Evolutionary conservation across 2,888 invertebrate species (phyloP).

Genomic region (Himalopsyche japonica): DNA sequence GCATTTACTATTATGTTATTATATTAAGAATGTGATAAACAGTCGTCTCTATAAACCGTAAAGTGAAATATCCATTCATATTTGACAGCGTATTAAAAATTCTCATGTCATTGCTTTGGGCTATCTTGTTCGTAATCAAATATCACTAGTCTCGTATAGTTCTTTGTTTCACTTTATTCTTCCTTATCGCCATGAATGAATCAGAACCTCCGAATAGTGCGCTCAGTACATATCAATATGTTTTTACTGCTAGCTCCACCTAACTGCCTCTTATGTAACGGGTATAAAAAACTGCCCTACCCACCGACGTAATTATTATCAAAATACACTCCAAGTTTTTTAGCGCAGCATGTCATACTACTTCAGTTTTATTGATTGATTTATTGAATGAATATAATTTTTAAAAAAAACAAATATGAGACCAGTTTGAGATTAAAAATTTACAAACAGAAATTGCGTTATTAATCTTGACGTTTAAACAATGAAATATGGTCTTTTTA

Average conservation of each 20-base stretch:
- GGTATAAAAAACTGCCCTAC: not conserved
- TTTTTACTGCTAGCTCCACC: not conserved
- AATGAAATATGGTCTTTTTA: no score
- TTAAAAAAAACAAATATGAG: not conserved
- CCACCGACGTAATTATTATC: not conserved
- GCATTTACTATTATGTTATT: not conserved
- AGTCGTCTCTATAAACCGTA: not conserved
- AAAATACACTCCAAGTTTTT: not conserved
- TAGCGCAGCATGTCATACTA: not conserved
- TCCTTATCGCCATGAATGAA: not conserved
- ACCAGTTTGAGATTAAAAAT: not conserved
- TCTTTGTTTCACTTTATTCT: conserved; percentile 11
- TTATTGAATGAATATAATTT: not conserved
- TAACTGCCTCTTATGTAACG: not conserved
- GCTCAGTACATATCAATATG: not conserved
- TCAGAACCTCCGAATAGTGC: not conserved
- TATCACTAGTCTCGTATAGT: not conserved
- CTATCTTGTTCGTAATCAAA: conserved; percentile 11
- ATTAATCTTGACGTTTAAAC: no score
- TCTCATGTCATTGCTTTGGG: conserved; percentile 23
- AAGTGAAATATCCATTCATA: conserved; percentile 24
- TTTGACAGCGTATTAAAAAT: conserved; percentile 25
- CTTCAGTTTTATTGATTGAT: not conserved
- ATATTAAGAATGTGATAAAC: not conserved
- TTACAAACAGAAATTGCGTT: not conserved